phyloP scores from a whole-genome alignment of 2,113 vertebrate species.

The Numida meleagris region DNA sequence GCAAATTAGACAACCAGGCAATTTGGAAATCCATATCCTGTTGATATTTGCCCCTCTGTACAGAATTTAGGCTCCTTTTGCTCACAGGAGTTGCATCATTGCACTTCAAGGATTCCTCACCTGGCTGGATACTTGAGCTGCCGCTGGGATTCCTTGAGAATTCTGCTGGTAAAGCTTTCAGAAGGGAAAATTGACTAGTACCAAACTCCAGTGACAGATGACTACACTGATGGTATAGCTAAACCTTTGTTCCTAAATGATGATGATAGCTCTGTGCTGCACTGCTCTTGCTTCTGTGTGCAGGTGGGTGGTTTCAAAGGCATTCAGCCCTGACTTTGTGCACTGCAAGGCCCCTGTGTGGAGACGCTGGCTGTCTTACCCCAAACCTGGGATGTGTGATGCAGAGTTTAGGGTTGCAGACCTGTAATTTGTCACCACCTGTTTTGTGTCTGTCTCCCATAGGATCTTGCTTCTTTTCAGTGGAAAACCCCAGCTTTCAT shows the following conservation, averaged over 20 bases:
- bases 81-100: neutral
- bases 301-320: neutral
- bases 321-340: neutral
- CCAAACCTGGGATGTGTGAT: neutral
- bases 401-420: neutral
- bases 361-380: neutral
- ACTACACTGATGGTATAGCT: neutral
- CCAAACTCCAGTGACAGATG: neutral
- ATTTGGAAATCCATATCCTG: neutral
- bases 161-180: neutral
- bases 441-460: neutral
- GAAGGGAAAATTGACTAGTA: neutral
- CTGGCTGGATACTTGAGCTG: neutral
- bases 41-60: neutral
- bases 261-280: neutral
- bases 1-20: neutral
- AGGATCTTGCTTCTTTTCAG: neutral
- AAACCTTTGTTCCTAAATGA: neutral
- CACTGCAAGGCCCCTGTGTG: neutral
- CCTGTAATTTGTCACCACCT: fast-evolving
- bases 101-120: neutral
- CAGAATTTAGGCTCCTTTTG: neutral
- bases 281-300: neutral
- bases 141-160: neutral
- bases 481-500: neutral